phyloP scores from a whole-genome alignment of 2,113 vertebrate genomes.

The Cyprinodon brontotheroides region DNA sequence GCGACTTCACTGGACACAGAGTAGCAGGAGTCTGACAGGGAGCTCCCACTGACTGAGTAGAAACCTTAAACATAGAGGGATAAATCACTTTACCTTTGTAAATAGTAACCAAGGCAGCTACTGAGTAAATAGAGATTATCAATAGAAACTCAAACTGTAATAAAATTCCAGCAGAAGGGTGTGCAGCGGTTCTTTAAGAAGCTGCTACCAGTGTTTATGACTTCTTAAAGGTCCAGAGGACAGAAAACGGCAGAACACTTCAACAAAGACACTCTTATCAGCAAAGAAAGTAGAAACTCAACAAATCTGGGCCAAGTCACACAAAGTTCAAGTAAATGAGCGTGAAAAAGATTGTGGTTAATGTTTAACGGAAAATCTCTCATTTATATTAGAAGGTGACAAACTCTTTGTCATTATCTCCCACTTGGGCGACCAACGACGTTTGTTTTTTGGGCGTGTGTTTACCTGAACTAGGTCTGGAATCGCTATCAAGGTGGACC shows the following conservation, averaged over 20 bases:
- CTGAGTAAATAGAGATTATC: conserved; percentile 10
- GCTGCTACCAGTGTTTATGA: background rate
- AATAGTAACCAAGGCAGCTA: background rate
- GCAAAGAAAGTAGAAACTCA: conserved; percentile 24
- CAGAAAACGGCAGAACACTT: conserved; percentile 44
- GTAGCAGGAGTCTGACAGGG: conserved; percentile 83
- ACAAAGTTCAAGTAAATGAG: conserved; percentile 55
- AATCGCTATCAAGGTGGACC: conserved; percentile 75
- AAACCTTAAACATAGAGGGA: conserved; percentile 72
- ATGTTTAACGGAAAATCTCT: conserved; percentile 65
- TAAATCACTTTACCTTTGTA: background rate
- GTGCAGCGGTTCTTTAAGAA: conserved; percentile 9
- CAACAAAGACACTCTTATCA: conserved; percentile 25
- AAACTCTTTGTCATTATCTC: conserved; percentile 14
- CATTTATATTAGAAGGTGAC: conserved; percentile 23
- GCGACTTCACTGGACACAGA: conserved; percentile 82
- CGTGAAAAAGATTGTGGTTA: conserved; percentile 57
- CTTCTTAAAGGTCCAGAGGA: conserved; percentile 2
- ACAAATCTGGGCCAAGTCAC: conserved; percentile 39
- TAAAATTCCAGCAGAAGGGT: conserved; percentile 27
- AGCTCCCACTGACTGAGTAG: conserved; percentile 85
- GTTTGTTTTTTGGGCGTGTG: background rate
- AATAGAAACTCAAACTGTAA: conserved; percentile 31
- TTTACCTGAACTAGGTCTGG: conserved; percentile 83
- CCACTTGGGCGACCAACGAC: background rate